Evolutionary conservation across 2,888 invertebrate genomes (phyloP).

Genomic region (Stegophylla sp.): DNA sequence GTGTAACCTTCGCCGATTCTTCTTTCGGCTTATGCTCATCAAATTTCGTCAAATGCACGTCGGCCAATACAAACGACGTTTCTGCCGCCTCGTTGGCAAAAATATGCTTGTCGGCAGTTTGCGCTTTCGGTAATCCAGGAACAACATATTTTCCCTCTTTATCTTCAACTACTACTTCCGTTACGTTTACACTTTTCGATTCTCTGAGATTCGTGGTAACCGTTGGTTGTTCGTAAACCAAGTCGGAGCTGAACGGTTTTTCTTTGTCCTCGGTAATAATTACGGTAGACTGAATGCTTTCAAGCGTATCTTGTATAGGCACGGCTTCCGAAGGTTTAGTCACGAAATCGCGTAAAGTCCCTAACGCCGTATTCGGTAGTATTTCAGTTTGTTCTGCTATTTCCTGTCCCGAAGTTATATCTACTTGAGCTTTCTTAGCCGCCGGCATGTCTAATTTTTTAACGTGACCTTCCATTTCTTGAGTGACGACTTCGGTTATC

Average conservation of each 20-base stretch:
- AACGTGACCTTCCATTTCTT: conserved; percentile 66
- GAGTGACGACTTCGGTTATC: conserved; percentile 66
- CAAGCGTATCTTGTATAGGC: conserved; percentile 21
- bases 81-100: conserved; percentile 66
- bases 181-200: conserved; percentile 62
- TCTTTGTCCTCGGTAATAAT: conserved; percentile 45
- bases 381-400: conserved; percentile 68
- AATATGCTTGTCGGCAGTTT: conserved; percentile 61
- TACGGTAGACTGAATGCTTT: conserved; percentile 43
- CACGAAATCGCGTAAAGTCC: neutral
- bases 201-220: conserved; percentile 42
- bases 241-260: conserved; percentile 1
- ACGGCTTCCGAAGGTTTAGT: conserved; percentile 11
- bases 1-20: conserved; percentile 63
- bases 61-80: conserved; percentile 66
- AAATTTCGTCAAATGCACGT: conserved; percentile 63
- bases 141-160: conserved; percentile 52
- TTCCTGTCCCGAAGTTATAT: conserved; percentile 65
- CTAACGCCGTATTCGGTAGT: conserved; percentile 64
- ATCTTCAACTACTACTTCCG: conserved; percentile 53
- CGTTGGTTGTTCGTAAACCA: conserved; percentile 9
- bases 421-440: conserved; percentile 60
- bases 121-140: conserved; percentile 60
- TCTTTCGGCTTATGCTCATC: conserved; percentile 62
- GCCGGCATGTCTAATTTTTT: conserved; percentile 22